Conservation (phyloP, 2,888 invertebrate genomes). For the Ornithoptera priamus region DNA sequence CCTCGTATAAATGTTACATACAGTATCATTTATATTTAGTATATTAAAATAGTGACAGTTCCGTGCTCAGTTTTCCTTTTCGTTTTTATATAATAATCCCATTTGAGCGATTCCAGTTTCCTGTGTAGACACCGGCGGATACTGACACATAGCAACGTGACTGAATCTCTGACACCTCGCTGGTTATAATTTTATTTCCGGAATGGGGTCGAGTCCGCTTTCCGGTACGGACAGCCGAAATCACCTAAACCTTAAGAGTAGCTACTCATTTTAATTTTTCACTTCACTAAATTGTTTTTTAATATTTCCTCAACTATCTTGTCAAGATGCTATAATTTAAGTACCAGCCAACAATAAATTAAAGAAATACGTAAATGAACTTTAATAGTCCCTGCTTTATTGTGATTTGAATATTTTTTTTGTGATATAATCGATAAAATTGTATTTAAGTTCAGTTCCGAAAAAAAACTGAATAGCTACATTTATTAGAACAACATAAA, state of each 20-base stretch:
- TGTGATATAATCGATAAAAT: too few species aligned
- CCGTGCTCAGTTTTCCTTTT: neutral
- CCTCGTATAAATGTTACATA: neutral
- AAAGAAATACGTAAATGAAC: too few species aligned
- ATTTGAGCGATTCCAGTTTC: constrained; percentile 53
- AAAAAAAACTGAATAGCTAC: too few species aligned
- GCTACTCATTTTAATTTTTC: neutral
- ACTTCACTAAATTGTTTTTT: neutral
- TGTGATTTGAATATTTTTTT: too few species aligned
- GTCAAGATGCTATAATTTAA: too few species aligned
- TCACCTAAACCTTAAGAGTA: constrained; percentile 14
- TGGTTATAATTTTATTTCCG: constrained; percentile 52
- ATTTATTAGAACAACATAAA: too few species aligned
- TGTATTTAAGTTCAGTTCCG: too few species aligned
- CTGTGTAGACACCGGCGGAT: constrained; percentile 44
- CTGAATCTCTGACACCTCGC: constrained; percentile 55
- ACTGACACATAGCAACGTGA: constrained; percentile 73
- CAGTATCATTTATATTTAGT: neutral
- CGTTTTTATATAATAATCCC: constrained; percentile 57
- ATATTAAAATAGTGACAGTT: neutral
- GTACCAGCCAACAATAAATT: too few species aligned
- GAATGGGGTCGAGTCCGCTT: constrained; percentile 19
- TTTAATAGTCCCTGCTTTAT: too few species aligned
- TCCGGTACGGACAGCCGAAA: constrained; percentile 11
- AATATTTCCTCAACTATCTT: neutral